Evolutionary conservation across 35 echinoderm and acorn worm species (phyloP).

Genomic region (Ptychodera flava): DNA sequence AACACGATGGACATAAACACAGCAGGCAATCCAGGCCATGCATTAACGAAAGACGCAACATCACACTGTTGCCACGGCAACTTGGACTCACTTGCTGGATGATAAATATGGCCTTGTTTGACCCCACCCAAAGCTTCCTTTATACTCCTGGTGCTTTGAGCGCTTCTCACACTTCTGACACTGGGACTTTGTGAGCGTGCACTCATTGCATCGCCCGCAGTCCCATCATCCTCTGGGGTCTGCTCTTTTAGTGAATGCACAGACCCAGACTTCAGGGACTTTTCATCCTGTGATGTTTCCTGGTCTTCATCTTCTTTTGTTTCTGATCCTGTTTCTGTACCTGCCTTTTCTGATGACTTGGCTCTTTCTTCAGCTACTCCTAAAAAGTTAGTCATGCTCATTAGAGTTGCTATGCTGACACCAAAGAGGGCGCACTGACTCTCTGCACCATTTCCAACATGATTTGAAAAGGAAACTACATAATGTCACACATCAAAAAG

Average conservation of each 20-base stretch:
- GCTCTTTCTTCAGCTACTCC: neutral
- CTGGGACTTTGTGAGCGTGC: neutral
- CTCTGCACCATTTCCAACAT: no score
- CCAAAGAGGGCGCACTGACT: no score
- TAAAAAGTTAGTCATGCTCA: neutral
- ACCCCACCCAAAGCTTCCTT: neutral
- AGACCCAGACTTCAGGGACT: no score
- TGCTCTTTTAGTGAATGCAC: no score
- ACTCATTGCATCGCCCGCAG: neutral
- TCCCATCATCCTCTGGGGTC: no score
- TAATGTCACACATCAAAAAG: no score
- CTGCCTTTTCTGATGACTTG: neutral
- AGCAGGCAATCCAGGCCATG: no score
- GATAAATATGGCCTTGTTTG: neutral
- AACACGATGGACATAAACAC: no score
- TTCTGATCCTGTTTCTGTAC: neutral
- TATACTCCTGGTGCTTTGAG: neutral
- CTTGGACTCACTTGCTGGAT: neutral
- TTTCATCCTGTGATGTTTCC: neutral
- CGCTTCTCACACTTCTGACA: neutral
- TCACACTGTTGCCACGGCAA: neutral
- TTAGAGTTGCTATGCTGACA: no score
- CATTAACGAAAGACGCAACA: neutral
- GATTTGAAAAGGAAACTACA: no score
- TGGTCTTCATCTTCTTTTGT: neutral